Conservation (phyloP, 2,888 invertebrate genomes). For the Drosophila mayaguana region DNA sequence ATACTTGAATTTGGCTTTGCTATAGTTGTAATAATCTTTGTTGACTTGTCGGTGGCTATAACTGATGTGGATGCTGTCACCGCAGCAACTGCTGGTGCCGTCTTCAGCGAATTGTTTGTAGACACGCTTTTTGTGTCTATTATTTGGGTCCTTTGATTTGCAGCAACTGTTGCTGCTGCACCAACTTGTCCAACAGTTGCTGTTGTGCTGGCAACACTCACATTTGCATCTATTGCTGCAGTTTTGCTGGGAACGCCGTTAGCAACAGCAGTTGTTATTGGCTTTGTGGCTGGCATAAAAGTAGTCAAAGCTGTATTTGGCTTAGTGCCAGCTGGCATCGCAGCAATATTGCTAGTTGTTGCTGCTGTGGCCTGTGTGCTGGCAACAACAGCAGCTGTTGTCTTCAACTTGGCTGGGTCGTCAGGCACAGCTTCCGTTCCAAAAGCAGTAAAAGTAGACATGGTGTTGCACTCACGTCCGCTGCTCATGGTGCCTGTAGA, state of each 20-base stretch:
- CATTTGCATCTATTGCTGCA: constrained; percentile 18
- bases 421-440: constrained; percentile 14
- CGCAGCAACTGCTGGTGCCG: constrained; percentile 34
- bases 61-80: constrained; percentile 13
- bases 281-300: constrained; percentile 46
- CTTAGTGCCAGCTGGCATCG: constrained; percentile 53
- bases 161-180: constrained; percentile 13
- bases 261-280: constrained; percentile 35
- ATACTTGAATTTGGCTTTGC: constrained; percentile 29
- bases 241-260: constrained; percentile 12
- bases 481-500: constrained; percentile 78
- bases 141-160: constrained; percentile 31
- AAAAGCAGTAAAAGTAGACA: constrained; percentile 74
- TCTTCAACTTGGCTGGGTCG: constrained; percentile 19
- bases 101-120: constrained; percentile 31
- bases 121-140: constrained; percentile 19
- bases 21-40: constrained; percentile 28
- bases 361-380: constrained; percentile 26
- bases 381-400: constrained; percentile 16
- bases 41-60: constrained; percentile 24
- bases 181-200: constrained; percentile 34
- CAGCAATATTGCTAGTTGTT: constrained; percentile 34
- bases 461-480: constrained; percentile 77
- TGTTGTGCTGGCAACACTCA: constrained; percentile 14
- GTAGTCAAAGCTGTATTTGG: constrained; percentile 47